These are phyloP conservation scores for Catamblyrhynchus diadema DNA, from an alignment of 2,797 vertebrate genomes.

Conservation along the genomic window DNA sequence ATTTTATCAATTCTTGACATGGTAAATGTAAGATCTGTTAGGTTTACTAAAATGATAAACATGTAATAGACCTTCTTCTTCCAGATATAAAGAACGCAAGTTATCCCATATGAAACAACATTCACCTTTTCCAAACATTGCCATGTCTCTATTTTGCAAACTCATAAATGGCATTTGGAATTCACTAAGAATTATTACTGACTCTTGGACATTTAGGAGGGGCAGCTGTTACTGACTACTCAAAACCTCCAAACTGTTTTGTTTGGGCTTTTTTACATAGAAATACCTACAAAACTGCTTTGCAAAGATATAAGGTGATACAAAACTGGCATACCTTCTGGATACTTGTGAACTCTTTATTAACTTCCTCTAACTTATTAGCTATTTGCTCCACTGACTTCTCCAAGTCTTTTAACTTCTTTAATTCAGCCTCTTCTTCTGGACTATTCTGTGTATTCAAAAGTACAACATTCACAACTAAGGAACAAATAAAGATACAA, in stretches of 20 bases:
- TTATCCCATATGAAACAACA: neutral
- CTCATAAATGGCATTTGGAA: neutral
- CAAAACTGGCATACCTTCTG: slow-evolving; percentile 84
- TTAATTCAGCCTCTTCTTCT: slow-evolving; percentile 92
- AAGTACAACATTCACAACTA: slow-evolving; percentile 36
- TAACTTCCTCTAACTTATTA: slow-evolving; percentile 89
- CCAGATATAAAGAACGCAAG: neutral
- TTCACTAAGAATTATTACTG: neutral
- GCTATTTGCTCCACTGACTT: slow-evolving; percentile 90
- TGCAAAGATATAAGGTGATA: neutral
- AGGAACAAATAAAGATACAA: neutral
- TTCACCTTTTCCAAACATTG: neutral
- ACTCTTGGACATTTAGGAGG: neutral
- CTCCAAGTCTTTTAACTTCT: slow-evolving; percentile 94
- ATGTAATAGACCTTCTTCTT: neutral
- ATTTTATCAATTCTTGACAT: neutral
- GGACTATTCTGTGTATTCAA: slow-evolving; percentile 86
- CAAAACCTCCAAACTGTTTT: neutral
- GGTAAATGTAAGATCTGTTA: neutral
- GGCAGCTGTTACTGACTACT: neutral
- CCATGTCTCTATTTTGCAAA: neutral
- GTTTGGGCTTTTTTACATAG: rapidly evolving
- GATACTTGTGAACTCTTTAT: slow-evolving; percentile 89
- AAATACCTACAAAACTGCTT: neutral
- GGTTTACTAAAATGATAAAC: neutral